phyloP scores from a whole-genome alignment of 2,888 invertebrate species.

The Melipona beecheii region DNA sequence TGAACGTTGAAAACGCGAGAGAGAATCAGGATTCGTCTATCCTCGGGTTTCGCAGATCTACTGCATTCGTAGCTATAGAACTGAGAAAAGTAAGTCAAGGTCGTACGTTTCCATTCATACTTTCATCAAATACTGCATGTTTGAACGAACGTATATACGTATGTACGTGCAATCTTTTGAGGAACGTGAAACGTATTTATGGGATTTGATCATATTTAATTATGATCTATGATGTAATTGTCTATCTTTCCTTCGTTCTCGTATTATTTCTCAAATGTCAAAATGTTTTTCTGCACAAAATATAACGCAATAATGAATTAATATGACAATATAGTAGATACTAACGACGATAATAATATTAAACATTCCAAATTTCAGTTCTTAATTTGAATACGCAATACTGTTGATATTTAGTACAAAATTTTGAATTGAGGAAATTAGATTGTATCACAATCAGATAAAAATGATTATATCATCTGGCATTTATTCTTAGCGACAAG shows the following conservation, averaged over 20 bases:
- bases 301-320: neutral
- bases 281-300: neutral
- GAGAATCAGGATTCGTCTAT: neutral
- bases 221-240: neutral
- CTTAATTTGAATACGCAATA: neutral
- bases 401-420: neutral
- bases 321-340: neutral
- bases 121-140: slow-evolving; percentile 64
- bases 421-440: no score
- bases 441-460: neutral
- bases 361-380: neutral
- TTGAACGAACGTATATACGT: slow-evolving; percentile 1
- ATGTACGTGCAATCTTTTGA: neutral
- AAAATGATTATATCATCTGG: neutral
- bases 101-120: slow-evolving; percentile 70
- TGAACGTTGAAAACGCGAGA: neutral
- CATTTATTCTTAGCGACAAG: neutral
- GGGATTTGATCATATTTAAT: neutral
- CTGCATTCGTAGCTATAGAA: slow-evolving; percentile 27
- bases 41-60: neutral
- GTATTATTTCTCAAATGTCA: no score
- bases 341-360: neutral
- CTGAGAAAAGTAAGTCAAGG: slow-evolving; percentile 76
- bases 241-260: no score
- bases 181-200: neutral